These are phyloP conservation scores for Drosophila parthenogenetica DNA, from an alignment of 2,888 invertebrate species.

Conservation along the genomic window DNA sequence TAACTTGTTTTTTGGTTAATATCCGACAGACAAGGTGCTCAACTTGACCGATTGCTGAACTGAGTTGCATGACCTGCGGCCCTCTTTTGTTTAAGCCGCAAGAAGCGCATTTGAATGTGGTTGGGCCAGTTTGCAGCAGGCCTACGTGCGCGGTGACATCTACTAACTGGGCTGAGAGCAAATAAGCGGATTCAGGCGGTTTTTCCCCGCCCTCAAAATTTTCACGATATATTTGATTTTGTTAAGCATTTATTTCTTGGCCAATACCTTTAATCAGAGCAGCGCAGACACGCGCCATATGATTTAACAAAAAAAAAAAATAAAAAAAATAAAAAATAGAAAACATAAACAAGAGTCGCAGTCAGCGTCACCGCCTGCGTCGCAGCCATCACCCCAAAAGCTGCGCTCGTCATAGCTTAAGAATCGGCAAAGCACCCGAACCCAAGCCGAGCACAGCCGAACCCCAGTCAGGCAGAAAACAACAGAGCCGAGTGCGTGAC, in stretches of 20 bases:
- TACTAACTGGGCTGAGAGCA: neutral
- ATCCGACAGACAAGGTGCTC: slow-evolving; percentile 53
- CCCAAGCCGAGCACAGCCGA: slow-evolving; percentile 28
- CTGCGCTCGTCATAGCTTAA: slow-evolving; percentile 41
- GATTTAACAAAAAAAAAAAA: slow-evolving; percentile 23
- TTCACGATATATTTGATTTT: neutral
- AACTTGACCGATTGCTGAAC: slow-evolving; percentile 71
- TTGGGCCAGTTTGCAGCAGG: slow-evolving; percentile 27
- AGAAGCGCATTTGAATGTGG: slow-evolving; percentile 36
- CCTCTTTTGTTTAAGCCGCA: slow-evolving; percentile 51
- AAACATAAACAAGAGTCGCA: slow-evolving; percentile 21
- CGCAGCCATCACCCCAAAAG: slow-evolving; percentile 1
- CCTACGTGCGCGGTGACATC: slow-evolving; percentile 58
- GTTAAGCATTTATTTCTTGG: slow-evolving; percentile 3
- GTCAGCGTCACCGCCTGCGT: neutral
- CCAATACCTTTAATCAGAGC: slow-evolving; percentile 8
- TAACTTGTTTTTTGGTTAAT: slow-evolving; percentile 43
- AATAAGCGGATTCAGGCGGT: neutral
- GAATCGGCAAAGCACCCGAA: slow-evolving; percentile 50
- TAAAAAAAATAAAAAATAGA: neutral
- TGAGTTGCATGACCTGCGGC: slow-evolving; percentile 59
- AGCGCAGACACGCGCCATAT: slow-evolving; percentile 59
- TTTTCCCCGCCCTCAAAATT: slow-evolving; percentile 16
- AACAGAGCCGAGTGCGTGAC: neutral
- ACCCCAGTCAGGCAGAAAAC: slow-evolving; percentile 18